These are phyloP conservation scores for Neoaliturus tenellus DNA, from an alignment of 2,888 invertebrate species.

Conservation along the genomic window DNA sequence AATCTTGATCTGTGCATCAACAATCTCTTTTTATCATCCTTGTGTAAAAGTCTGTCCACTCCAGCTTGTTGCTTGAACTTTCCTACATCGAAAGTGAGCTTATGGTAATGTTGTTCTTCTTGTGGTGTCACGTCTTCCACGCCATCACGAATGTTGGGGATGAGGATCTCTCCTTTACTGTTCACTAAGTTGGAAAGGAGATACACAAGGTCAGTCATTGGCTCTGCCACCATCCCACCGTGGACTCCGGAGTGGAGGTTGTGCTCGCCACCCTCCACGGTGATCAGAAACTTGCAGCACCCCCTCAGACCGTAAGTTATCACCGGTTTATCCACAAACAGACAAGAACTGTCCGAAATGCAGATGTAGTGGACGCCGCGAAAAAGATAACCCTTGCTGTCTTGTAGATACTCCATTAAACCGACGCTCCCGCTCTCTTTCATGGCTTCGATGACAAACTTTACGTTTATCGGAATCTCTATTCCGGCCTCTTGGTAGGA, in stretches of 20 bases:
- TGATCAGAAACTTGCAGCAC: constrained; percentile 41
- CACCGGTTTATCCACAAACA: constrained; percentile 27
- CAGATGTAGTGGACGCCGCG: constrained; percentile 32
- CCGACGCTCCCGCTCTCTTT: constrained; percentile 12
- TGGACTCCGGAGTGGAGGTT: constrained; percentile 46
- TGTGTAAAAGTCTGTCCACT: constrained; percentile 42
- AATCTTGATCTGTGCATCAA: constrained; percentile 49
- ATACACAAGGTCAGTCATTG: constrained; percentile 92
- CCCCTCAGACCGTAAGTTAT: constrained; percentile 47
- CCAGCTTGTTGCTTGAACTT: constrained; percentile 66
- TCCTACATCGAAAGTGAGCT: constrained; percentile 76
- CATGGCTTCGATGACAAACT: constrained; percentile 49
- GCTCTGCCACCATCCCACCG: constrained; percentile 75
- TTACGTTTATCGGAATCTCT: constrained; percentile 36
- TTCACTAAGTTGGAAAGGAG: constrained; percentile 89
- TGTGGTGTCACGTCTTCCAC: constrained; percentile 74
- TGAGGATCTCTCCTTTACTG: constrained; percentile 87
- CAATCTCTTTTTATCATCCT: constrained; percentile 54
- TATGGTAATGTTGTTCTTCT: constrained; percentile 72
- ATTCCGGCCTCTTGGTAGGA: constrained; percentile 1
- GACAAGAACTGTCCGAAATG: constrained; percentile 31
- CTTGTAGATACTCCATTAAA: constrained; percentile 23
- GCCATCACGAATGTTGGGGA: constrained; percentile 88
- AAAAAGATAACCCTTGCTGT: constrained; percentile 22
- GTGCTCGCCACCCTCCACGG: constrained; percentile 32